A percentile compares a stretch with the other conserved stretches of the same genome.
phyloP scores from a whole-genome alignment of 2,113 vertebrate genomes.

The Cnemophilus loriae region DNA sequence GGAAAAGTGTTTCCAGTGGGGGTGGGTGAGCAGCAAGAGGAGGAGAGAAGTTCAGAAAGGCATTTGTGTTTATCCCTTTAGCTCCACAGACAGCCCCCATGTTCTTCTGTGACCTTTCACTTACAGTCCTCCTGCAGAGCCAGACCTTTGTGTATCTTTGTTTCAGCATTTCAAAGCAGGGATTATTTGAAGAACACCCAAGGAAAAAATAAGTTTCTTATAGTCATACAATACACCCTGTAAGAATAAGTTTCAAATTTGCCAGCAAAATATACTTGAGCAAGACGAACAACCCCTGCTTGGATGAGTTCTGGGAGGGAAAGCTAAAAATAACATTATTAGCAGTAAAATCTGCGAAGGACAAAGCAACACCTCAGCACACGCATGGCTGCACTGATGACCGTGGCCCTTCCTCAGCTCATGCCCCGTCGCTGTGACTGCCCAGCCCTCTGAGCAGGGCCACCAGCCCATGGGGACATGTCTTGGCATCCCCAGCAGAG shows the following conservation, averaged over 20 bases:
- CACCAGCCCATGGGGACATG: neutral
- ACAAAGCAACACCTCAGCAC: neutral
- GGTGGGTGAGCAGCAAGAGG: neutral
- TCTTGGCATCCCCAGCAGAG: neutral
- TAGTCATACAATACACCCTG: neutral
- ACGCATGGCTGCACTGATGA: fast-evolving
- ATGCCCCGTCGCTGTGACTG: fast-evolving
- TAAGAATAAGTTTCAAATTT: neutral
- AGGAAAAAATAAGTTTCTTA: neutral
- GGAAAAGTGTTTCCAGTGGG: neutral
- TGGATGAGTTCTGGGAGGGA: neutral
- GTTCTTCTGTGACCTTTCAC: neutral
- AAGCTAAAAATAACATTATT: neutral
- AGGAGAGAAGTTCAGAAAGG: neutral
- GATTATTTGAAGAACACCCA: neutral
- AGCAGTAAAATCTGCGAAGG: neutral
- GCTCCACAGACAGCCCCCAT: neutral
- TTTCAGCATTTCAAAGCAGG: neutral
- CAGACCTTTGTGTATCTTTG: neutral
- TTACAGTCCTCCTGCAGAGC: neutral
- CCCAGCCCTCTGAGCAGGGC: neutral
- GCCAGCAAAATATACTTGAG: neutral
- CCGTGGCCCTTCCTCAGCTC: fast-evolving
- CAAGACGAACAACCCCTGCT: neutral
- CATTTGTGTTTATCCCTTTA: neutral